A percentile compares a stretch with the other conserved stretches of the same genome.
Evolutionary conservation across 2,113 vertebrate genomes (phyloP).

Genomic region (Hydropotes inermis): DNA sequence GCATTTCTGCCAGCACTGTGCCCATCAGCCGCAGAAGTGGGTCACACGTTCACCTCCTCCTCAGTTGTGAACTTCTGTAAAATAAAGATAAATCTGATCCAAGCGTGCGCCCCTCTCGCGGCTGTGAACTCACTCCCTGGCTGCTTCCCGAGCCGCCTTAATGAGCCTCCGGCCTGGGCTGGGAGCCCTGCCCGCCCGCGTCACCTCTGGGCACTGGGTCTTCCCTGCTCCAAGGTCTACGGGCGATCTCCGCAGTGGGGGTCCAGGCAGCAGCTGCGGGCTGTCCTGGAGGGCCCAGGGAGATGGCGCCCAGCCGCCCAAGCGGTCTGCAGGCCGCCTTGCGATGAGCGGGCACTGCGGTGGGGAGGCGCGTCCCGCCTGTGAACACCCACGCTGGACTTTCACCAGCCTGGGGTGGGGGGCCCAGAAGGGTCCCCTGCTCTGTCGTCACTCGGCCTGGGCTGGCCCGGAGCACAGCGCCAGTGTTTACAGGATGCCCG

Average conservation of each 20-base stretch:
- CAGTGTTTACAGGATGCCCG: accelerated
- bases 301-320: background rate
- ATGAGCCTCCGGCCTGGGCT: background rate
- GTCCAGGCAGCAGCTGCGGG: accelerated
- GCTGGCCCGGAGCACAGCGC: accelerated
- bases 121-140: background rate
- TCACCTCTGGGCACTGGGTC: background rate
- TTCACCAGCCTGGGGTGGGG: background rate
- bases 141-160: background rate
- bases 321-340: accelerated
- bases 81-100: background rate
- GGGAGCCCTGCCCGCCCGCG: accelerated
- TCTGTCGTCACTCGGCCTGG: accelerated
- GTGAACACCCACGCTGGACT: accelerated
- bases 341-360: accelerated
- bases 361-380: accelerated
- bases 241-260: accelerated
- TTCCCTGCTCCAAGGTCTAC: background rate
- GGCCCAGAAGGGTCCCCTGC: background rate
- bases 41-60: slow-evolving; percentile 56
- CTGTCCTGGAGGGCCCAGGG: accelerated
- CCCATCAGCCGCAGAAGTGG: slow-evolving; percentile 75
- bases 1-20: slow-evolving; percentile 50
- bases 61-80: background rate
- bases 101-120: accelerated